Percentiles rank a stretch among this genome's conserved stretches.
Conservation (phyloP, 92 coral and sea anemone species). For the Metridium senile region DNA sequence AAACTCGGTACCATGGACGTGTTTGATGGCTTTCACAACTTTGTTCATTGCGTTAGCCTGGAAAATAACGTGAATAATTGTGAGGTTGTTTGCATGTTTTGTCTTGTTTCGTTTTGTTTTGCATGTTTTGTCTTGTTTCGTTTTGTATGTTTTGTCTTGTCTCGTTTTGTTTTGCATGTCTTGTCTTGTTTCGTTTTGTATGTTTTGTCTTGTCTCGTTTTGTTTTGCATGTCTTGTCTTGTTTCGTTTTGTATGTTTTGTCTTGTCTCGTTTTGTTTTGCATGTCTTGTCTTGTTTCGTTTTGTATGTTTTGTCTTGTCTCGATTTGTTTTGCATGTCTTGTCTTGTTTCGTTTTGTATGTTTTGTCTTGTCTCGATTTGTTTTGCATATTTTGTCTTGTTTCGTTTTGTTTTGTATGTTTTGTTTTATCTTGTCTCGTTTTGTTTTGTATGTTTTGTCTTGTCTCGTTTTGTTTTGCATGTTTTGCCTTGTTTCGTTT, state of each 20-base stretch:
- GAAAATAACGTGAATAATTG: background rate
- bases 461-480: too few species aligned
- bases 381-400: background rate
- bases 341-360: background rate
- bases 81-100: background rate
- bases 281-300: background rate
- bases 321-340: background rate
- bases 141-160: background rate
- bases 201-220: background rate
- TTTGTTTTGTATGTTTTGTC: background rate
- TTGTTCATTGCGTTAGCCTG: slow-evolving; percentile 65
- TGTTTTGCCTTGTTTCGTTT: background rate
- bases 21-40: slow-evolving; percentile 51
- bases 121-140: background rate
- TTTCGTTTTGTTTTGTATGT: background rate
- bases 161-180: background rate
- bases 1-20: slow-evolving; percentile 56
- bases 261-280: background rate
- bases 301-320: background rate
- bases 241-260: background rate
- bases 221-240: background rate
- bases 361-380: background rate
- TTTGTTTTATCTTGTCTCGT: background rate
- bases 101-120: background rate
- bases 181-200: background rate